These are phyloP conservation scores for Octodon degus DNA, from an alignment of 2,113 vertebrate species.

Conservation along the genomic window DNA sequence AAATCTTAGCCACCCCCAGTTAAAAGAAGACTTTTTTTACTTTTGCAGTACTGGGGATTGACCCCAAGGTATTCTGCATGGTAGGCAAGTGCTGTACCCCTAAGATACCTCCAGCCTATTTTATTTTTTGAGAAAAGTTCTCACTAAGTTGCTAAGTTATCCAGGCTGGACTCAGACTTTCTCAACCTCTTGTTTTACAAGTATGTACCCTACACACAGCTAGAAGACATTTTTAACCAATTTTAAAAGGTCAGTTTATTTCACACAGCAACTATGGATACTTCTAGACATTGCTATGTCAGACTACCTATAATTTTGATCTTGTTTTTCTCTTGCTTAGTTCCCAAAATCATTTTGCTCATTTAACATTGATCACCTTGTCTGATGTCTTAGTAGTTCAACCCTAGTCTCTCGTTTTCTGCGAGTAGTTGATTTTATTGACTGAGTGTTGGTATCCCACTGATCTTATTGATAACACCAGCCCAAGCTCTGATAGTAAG, in stretches of 20 bases:
- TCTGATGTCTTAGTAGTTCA: constrained; percentile 38
- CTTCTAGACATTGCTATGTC: constrained; percentile 21
- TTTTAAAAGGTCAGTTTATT: constrained; percentile 36
- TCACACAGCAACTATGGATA: constrained; percentile 26
- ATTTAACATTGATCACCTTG: constrained; percentile 61
- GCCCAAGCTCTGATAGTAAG: background rate
- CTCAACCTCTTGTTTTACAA: background rate
- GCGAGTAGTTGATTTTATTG: constrained; percentile 57
- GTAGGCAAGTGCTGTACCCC: background rate
- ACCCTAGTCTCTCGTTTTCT: constrained; percentile 61
- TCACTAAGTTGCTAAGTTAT: background rate
- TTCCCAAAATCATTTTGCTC: constrained; percentile 53
- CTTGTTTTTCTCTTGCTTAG: constrained; percentile 26
- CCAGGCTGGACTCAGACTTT: background rate
- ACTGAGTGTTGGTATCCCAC: constrained; percentile 40
- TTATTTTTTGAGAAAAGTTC: background rate
- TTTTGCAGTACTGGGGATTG: background rate
- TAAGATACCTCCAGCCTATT: background rate
- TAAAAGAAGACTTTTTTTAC: constrained; percentile 6
- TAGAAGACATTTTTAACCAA: background rate
- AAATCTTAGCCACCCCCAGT: constrained; percentile 27
- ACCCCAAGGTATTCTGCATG: background rate
- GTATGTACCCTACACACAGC: background rate
- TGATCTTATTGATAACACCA: constrained; percentile 46
- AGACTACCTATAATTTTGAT: constrained; percentile 54